Evolutionary conservation across 2,797 vertebrate genomes (phyloP).

Genomic region (Parotocinclus haroldoi): DNA sequence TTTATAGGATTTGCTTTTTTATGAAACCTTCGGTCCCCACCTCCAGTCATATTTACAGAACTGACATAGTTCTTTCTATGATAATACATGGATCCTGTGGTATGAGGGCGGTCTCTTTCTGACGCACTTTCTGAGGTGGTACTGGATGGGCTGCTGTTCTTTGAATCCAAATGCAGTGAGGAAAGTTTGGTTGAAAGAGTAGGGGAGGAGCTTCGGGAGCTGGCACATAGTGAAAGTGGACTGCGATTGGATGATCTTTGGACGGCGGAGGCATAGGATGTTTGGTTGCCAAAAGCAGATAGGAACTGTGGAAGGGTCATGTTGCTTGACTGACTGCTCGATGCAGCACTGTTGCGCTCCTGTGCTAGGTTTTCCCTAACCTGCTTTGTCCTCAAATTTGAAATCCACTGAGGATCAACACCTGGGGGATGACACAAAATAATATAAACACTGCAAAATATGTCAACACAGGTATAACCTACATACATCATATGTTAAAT

Average conservation of each 20-base stretch:
- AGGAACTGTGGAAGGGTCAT: conserved; percentile 78
- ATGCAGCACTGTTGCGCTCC: conserved; percentile 34
- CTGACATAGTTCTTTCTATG: conserved; percentile 61
- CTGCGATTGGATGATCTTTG: conserved; percentile 71
- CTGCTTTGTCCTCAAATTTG: conserved; percentile 76
- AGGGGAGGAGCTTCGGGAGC: conserved; percentile 84
- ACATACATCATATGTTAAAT: too few species aligned
- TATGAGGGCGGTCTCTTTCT: conserved; percentile 73
- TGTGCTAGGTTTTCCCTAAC: conserved; percentile 68
- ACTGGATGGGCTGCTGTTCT: conserved; percentile 90
- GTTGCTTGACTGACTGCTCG: conserved; percentile 71
- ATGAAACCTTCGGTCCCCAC: conserved; percentile 56
- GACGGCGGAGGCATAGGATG: conserved; percentile 83
- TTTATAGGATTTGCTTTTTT: conserved; percentile 51
- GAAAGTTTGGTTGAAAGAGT: conserved; percentile 81
- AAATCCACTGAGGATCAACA: conserved; percentile 84
- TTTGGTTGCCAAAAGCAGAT: conserved; percentile 76
- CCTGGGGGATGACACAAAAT: conserved; percentile 60
- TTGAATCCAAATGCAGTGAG: conserved; percentile 83
- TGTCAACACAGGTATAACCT: too few species aligned
- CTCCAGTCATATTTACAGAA: conserved; percentile 46
- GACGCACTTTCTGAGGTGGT: conserved; percentile 80
- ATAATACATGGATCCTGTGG: conserved; percentile 57
- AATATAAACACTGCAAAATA: too few species aligned
- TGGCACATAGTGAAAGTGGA: conserved; percentile 65